Evolutionary conservation across 2,888 invertebrate genomes (phyloP), one percentile per base, ranked within the genome.

Genomic region (Drosophila yooni): DNA sequence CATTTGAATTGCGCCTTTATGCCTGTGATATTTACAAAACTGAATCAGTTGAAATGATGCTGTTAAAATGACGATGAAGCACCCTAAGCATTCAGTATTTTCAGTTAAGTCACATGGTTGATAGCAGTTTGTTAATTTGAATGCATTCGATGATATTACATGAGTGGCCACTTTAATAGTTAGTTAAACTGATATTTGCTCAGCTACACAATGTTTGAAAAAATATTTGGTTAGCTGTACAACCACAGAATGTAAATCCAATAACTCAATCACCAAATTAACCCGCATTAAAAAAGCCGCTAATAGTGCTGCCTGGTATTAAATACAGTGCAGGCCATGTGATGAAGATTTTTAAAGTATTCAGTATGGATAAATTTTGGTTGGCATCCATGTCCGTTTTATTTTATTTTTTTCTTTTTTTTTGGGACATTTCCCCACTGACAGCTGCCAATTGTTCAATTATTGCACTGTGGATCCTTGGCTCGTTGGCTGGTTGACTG

Each of bases 391-490:
- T 46, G 27, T 70, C 58, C 58, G 52, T 40, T 54, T 65, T n/a
- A n/a, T 54, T 27, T 25, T 6, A 3, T 0, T 2, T 25, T 54
- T 25, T 8, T 15, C 2, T 15, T 25, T 6, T 15, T 60, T 73
- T 74, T 82, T 15, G 43, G 70, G 50, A 51, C 63, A 79, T 81
- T 83, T 83, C 81, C 83, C 83, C 53, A 79, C 72, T 74, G 86
- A 74, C 85, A 85, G 85, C 83, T 85, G 85, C 81, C 84, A 85
- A 87, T 85, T 85, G 85, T 85, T 85, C 87, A 85, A 85, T 87
- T 85, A 85, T 79, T 86, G 81, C 69, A 60, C 63, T 74, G 73
- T 56, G 70, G 82, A 66, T 70, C 70, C 50, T 57, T 46, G 48
- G 58, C 4, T 63, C 46, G 60, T 31, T 69, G 57, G 57, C 13